These are phyloP conservation scores for Allygus modestus DNA, from an alignment of 2,888 invertebrate species.

Conservation along the genomic window DNA sequence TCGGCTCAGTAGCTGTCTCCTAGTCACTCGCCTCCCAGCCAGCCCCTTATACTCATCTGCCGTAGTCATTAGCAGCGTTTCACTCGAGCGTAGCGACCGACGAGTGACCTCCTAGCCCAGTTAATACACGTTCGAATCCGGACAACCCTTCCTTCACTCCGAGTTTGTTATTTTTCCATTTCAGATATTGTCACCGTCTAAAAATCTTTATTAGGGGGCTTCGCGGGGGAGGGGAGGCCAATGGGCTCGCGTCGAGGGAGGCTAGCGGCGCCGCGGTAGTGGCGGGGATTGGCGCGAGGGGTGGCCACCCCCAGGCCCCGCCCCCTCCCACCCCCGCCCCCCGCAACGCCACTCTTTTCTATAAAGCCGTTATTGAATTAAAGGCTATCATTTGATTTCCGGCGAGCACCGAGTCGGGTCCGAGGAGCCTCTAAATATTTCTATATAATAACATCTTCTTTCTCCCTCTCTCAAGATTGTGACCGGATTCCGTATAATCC, in stretches of 20 bases:
- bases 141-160: conserved; percentile 32
- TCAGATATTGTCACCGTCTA: conserved; percentile 62
- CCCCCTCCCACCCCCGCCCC: conserved; percentile 72
- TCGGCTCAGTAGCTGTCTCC: too few species aligned
- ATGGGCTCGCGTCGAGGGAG: too few species aligned
- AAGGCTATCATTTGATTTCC: conserved; percentile 85
- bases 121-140: conserved; percentile 51
- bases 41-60: too few species aligned
- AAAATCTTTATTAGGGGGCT: conserved; percentile 61
- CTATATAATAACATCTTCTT: conserved; percentile 66
- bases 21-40: too few species aligned
- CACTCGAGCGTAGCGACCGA: not conserved
- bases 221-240: conserved; percentile 32
- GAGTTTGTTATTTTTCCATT: conserved; percentile 61
- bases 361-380: conserved; percentile 85
- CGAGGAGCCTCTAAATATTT: conserved; percentile 71
- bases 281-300: conserved; percentile 42
- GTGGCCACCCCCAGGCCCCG: conserved; percentile 74
- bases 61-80: too few species aligned
- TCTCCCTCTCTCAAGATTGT: conserved; percentile 60
- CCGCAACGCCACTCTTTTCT: conserved; percentile 70
- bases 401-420: conserved; percentile 75
- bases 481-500: conserved; percentile 58
- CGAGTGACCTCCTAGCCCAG: conserved; percentile 53
- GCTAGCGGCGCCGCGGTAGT: conserved; percentile 72